These are phyloP conservation scores for Synodontis membranacea DNA, from an alignment of 2,113 vertebrate genomes.

Conservation along the genomic window DNA sequence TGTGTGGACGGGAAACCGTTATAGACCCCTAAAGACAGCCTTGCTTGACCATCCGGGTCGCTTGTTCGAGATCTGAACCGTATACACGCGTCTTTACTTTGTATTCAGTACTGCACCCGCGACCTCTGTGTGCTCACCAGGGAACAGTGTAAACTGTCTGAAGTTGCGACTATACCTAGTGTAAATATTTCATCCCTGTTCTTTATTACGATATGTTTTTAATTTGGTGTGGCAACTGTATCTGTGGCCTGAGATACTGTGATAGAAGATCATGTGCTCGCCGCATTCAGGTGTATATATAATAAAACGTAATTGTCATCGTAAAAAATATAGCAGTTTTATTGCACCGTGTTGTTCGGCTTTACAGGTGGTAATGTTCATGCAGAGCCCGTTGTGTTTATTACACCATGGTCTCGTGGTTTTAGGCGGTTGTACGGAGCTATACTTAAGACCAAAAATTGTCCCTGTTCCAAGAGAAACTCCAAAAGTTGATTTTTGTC, in stretches of 20 bases:
- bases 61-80: not conserved
- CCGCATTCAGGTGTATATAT: not conserved
- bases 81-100: not conserved
- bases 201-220: not conserved
- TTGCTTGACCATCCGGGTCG: not conserved
- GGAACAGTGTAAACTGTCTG: not conserved
- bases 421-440: not conserved
- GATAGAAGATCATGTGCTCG: not conserved
- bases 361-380: not conserved
- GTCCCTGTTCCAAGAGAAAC: not conserved
- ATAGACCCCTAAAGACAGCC: not conserved
- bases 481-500: not conserved
- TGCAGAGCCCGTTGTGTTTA: not conserved
- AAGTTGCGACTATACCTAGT: not conserved
- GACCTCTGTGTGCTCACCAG: not conserved
- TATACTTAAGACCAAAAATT: not conserved
- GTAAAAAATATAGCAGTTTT: not conserved
- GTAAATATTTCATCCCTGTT: not conserved
- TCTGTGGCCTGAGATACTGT: not conserved
- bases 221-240: not conserved
- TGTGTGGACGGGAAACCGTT: not conserved
- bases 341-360: not conserved
- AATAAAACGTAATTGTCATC: not conserved
- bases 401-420: not conserved
- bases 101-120: not conserved